Evolutionary conservation across 2,113 vertebrate species (phyloP).

Genomic region (Camelus bactrianus): DNA sequence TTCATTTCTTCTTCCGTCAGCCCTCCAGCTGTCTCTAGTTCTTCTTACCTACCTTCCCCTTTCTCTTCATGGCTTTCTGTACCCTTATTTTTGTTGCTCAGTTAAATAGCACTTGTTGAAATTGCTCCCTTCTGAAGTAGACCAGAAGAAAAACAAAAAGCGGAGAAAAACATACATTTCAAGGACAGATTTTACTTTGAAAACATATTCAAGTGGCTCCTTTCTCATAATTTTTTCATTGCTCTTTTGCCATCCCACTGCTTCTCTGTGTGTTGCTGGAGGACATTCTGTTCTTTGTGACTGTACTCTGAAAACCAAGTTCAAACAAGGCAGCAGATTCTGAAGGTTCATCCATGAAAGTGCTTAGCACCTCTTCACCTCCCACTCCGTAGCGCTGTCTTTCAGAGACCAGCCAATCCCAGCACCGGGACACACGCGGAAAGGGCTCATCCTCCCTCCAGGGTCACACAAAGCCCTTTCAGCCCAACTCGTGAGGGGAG

Average conservation of each 20-base stretch:
- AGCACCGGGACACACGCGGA: not conserved
- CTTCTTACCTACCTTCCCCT: not conserved
- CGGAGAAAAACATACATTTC: constrained; percentile 47
- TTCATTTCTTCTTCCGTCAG: not conserved
- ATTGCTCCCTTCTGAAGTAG: constrained; percentile 58
- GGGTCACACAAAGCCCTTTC: too few relatives aligned
- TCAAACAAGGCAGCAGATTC: not conserved
- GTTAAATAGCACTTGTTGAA: constrained; percentile 53
- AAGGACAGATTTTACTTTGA: constrained; percentile 67
- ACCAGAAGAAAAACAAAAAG: constrained; percentile 71
- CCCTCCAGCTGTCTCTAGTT: not conserved
- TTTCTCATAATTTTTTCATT: not conserved
- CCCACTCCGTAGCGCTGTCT: too few relatives aligned
- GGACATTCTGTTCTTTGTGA: not conserved
- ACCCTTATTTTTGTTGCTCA: not conserved
- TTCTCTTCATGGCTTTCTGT: not conserved
- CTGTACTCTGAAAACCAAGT: not conserved
- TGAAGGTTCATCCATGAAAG: not conserved
- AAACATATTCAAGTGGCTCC: not conserved
- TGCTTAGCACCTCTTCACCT: not conserved
- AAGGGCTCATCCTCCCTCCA: accelerated
- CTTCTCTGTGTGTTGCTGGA: not conserved
- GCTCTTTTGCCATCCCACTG: not conserved
- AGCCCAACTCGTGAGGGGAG: not conserved
- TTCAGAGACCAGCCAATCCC: not conserved